A percentile compares a stretch with the other conserved stretches of the same genome.
These are phyloP conservation scores for Thereva nobilitata DNA, from an alignment of 2,888 invertebrate genomes.

Conservation along the genomic window DNA sequence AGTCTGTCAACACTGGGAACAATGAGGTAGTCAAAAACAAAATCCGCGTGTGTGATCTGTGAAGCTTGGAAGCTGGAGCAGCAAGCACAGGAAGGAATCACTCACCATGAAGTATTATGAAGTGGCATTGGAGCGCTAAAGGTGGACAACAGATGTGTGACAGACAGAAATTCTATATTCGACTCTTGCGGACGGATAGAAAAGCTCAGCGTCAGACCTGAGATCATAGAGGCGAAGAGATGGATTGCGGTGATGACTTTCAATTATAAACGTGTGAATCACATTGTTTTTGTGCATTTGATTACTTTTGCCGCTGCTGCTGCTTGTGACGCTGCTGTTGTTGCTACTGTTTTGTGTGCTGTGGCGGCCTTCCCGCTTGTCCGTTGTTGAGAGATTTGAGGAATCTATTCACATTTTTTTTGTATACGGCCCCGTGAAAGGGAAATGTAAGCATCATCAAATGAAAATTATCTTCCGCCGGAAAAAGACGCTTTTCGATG, in stretches of 20 bases:
- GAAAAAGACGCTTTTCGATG: constrained; percentile 11
- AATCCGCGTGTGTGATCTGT: constrained; percentile 1
- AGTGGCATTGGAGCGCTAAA: constrained; percentile 19
- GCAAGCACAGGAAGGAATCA: neutral
- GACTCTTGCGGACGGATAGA: too few relatives aligned
- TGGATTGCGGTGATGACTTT: neutral
- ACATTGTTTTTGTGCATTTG: constrained; percentile 23
- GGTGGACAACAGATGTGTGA: constrained; percentile 20
- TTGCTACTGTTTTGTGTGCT: too few relatives aligned
- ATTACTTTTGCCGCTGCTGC: constrained; percentile 9
- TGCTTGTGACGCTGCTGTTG: neutral
- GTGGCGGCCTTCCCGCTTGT: too few relatives aligned
- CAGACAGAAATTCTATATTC: neutral
- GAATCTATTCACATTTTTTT: too few relatives aligned
- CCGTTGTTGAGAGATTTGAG: too few relatives aligned
- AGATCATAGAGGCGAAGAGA: neutral
- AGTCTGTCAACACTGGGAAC: too few relatives aligned
- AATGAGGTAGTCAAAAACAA: too few relatives aligned
- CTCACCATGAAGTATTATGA: constrained; percentile 16
- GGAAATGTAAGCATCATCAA: constrained; percentile 4
- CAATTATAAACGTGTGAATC: constrained; percentile 26
- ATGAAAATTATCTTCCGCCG: constrained; percentile 28
- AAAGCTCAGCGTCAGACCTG: too few relatives aligned
- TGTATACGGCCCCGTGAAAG: too few relatives aligned
- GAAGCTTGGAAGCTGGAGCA: neutral